These are phyloP conservation scores for Oreochromis tanganicae DNA, from an alignment of 2,113 vertebrate species.

Conservation along the genomic window DNA sequence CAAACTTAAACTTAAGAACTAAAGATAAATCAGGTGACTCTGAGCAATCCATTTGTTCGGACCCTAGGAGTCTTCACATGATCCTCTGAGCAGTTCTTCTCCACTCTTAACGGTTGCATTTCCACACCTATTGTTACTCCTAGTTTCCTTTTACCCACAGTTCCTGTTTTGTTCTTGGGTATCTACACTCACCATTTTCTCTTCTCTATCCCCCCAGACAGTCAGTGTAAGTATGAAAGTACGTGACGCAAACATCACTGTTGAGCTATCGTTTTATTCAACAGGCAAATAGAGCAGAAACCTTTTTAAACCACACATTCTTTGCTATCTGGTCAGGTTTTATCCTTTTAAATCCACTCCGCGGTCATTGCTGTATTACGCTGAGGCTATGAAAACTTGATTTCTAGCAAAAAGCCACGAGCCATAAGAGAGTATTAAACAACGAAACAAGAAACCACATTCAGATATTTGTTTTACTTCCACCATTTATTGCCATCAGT, in stretches of 20 bases:
- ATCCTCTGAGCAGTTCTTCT: background rate
- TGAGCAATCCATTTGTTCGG: background rate
- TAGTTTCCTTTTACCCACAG: background rate
- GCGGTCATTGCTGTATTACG: background rate
- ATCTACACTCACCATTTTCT: background rate
- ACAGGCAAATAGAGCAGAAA: background rate
- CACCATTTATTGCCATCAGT: background rate
- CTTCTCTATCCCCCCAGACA: background rate
- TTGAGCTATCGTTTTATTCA: background rate
- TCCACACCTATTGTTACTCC: background rate
- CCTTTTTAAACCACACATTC: background rate
- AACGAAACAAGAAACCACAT: background rate
- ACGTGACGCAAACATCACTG: background rate
- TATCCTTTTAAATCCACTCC: background rate
- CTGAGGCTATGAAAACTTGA: background rate
- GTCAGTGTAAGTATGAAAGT: background rate
- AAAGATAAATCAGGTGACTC: background rate
- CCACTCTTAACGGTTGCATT: background rate
- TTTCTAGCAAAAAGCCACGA: background rate
- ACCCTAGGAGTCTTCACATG: background rate
- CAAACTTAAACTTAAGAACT: background rate
- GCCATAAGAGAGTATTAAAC: background rate
- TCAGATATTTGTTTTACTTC: background rate
- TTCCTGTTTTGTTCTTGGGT: background rate
- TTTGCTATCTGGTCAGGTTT: background rate